These are phyloP conservation scores for Callaeas wilsoni DNA, from an alignment of 2,113 vertebrate species.

Conservation along the genomic window DNA sequence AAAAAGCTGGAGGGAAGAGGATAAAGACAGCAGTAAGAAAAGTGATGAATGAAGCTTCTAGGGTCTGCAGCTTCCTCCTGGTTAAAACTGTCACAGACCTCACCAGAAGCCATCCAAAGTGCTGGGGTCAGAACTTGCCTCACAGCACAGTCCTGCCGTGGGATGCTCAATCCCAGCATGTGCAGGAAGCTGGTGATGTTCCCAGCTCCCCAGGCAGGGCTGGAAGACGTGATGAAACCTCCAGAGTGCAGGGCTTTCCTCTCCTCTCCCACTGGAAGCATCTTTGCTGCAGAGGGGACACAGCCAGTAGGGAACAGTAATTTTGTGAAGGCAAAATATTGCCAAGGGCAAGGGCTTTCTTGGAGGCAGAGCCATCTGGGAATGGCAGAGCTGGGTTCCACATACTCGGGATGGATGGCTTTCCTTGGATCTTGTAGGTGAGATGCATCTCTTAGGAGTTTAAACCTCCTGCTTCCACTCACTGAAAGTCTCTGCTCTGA, in stretches of 20 bases:
- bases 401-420: neutral
- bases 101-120: neutral
- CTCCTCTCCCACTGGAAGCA: accelerated
- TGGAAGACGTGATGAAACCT: neutral
- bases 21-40: neutral
- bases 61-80: neutral
- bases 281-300: neutral
- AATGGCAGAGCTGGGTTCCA: neutral
- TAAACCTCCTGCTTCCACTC: neutral
- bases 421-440: neutral
- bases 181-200: neutral
- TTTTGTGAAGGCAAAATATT: neutral
- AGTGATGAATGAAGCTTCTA: neutral
- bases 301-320: neutral
- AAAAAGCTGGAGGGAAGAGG: neutral
- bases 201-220: neutral
- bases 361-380: neutral
- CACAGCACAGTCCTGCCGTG: accelerated
- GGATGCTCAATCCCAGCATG: neutral
- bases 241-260: neutral
- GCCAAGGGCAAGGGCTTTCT: neutral
- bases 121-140: neutral
- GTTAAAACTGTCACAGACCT: neutral
- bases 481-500: neutral
- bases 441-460: neutral